Base-by-base conservation (phyloP, 1,140 invertebrate genomes). In the Neodiprion lecontei region DNA sequence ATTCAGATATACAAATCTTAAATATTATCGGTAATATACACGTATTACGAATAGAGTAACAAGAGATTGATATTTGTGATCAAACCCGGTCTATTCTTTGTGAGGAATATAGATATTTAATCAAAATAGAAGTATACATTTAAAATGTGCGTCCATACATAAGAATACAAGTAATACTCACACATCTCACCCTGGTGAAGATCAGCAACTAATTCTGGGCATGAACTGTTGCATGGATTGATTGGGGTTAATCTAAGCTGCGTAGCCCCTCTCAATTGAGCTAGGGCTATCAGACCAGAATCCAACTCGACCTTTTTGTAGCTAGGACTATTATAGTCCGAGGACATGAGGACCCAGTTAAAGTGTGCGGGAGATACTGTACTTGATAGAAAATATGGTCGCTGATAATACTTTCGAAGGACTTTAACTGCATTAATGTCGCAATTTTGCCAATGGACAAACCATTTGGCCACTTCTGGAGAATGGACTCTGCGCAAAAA, bases 401-500 rank as follows among this genome's bases (percentile, higher is more conserved):
- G 87, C 40, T 92, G 91, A 65, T 94, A 94, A 66, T 94, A 91
- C 66, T 92, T 90, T 21, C 94, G 85, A 8, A 95, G 88, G 0
- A 91, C 91, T 84, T 95, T 95, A 0, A 95, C 93, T 0, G 93
- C 93, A 72, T 92, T 89, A 40, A 93, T 92, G 75, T 95, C 93
- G 81, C 95, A 97, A 83, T 96, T 96, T 87, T 96, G 94, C 91
- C 95, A 96, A 79, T 96, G 94, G 3, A 95, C 91, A 84, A 95
- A 96, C 92, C 94, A 96, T 77, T 92, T 92, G 0, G 92, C 90
- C 12, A 94, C 91, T 66, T 92, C 90, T 0, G 91, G 91, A 48
- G 91, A 91, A 65, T 92, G 91, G 1, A 94, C 91, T 49, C 91
- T 90, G 47, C 91, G 90, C 1, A 95, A 87, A 77, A 95, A 91